Percentiles rank a stretch among this genome's conserved stretches.
phyloP scores from a whole-genome alignment of 2,797 vertebrate genomes.

The Podarcis siculus region DNA sequence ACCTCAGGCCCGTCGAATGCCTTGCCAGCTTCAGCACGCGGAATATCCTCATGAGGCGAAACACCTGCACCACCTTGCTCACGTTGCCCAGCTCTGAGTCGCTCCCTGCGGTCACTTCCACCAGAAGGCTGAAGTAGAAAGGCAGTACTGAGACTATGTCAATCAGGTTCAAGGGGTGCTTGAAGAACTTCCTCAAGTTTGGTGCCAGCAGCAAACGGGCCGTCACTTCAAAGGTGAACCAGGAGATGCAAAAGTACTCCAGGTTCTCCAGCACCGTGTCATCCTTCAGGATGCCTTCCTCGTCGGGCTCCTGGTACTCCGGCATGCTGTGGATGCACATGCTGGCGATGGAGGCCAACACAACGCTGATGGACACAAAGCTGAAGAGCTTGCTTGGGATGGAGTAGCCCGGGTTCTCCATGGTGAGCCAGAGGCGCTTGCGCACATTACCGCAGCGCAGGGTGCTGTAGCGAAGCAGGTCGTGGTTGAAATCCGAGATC shows the following conservation, averaged over 20 bases:
- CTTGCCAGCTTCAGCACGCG: conserved; percentile 94
- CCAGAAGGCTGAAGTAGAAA: conserved; percentile 92
- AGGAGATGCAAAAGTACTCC: conserved; percentile 95
- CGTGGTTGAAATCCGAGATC: conserved; percentile 91
- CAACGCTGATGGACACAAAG: conserved; percentile 91
- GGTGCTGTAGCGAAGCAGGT: conserved; percentile 88
- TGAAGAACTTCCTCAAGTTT: conserved; percentile 91
- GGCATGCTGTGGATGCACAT: conserved; percentile 98
- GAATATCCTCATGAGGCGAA: conserved; percentile 95
- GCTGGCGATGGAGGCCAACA: conserved; percentile 90
- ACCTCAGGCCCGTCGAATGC: conserved; percentile 94
- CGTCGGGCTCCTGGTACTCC: conserved; percentile 88
- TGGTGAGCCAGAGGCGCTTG: conserved; percentile 93
- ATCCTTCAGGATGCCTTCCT: conserved; percentile 79
- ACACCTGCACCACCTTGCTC: conserved; percentile 93
- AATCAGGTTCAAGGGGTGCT: conserved; percentile 92
- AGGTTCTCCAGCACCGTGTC: conserved; percentile 86
- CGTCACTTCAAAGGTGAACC: conserved; percentile 97
- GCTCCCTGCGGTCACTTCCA: conserved; percentile 83
- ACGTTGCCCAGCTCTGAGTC: conserved; percentile 86
- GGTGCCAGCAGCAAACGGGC: conserved; percentile 91
- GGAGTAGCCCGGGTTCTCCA: conserved; percentile 98
- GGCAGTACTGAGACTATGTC: conserved; percentile 93
- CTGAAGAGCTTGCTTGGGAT: conserved; percentile 97
- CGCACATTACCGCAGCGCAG: conserved; percentile 86